Percentiles rank a stretch among this genome's conserved stretches.
phyloP scores from a whole-genome alignment of 2,797 vertebrate species.

The Melanotaenia parkinsoni region DNA sequence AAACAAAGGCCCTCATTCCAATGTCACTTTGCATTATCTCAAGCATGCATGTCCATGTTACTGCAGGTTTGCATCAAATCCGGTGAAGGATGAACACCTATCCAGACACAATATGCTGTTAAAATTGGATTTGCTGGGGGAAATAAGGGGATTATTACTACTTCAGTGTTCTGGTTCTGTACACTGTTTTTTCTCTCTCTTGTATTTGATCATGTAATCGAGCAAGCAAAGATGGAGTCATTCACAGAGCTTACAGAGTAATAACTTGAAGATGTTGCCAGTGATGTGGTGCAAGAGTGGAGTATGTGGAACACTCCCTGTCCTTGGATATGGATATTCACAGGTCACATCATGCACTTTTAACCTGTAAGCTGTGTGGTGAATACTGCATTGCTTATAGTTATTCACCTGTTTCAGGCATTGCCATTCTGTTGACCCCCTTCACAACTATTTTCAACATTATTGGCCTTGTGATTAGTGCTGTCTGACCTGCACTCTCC shows the following conservation, averaged over 20 bases:
- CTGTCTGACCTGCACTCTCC: slow-evolving; percentile 55
- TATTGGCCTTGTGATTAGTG: slow-evolving; percentile 65
- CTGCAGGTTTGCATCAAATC: slow-evolving; percentile 72
- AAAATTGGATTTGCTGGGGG: slow-evolving; percentile 76
- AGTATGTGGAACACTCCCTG: slow-evolving; percentile 33
- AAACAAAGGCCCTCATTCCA: slow-evolving; percentile 58
- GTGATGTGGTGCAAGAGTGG: slow-evolving; percentile 16
- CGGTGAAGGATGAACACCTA: slow-evolving; percentile 68
- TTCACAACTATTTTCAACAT: slow-evolving; percentile 51
- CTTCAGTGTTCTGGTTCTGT: slow-evolving; percentile 61
- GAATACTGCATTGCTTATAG: slow-evolving; percentile 37
- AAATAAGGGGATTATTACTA: slow-evolving; percentile 69
- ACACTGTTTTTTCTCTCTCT: slow-evolving; percentile 62
- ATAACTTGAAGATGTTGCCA: slow-evolving; percentile 63
- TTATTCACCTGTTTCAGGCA: slow-evolving; percentile 50
- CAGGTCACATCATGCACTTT: slow-evolving; percentile 53
- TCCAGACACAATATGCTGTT: slow-evolving; percentile 55
- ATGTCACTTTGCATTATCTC: slow-evolving; percentile 75
- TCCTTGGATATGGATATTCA: slow-evolving; percentile 67
- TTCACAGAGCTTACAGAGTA: slow-evolving; percentile 69
- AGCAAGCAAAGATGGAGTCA: slow-evolving; percentile 64
- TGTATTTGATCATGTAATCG: slow-evolving; percentile 73
- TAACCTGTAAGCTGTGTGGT: slow-evolving; percentile 26
- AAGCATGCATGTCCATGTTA: slow-evolving; percentile 44
- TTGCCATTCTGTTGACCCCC: slow-evolving; percentile 32